These are phyloP conservation scores for Suncus etruscus DNA, from an alignment of 2,113 vertebrate genomes.

Conservation along the genomic window DNA sequence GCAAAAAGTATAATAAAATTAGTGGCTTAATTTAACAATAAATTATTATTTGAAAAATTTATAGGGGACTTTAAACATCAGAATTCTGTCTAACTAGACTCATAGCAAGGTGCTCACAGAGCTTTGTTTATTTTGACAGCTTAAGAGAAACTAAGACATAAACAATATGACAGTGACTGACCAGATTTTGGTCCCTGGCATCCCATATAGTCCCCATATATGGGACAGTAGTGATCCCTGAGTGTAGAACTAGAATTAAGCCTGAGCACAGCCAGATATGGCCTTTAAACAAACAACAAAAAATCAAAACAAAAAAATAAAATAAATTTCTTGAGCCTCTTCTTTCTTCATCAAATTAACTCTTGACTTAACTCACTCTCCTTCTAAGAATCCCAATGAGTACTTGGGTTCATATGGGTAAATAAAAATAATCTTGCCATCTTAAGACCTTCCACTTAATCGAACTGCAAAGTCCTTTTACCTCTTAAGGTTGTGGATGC, in stretches of 20 bases:
- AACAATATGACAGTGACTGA: too few species aligned
- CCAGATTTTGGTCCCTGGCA: too few species aligned
- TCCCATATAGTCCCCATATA: too few species aligned
- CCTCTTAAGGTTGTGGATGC: background rate
- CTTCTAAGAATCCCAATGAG: background rate
- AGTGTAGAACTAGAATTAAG: too few species aligned
- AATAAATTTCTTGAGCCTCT: background rate
- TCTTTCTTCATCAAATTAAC: too few species aligned
- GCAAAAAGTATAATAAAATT: conserved; percentile 19
- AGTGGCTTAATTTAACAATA: conserved; percentile 36
- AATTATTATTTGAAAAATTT: background rate
- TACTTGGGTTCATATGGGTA: background rate
- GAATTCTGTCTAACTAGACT: background rate
- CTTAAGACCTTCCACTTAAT: background rate
- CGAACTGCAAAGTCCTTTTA: background rate
- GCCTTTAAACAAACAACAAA: too few species aligned
- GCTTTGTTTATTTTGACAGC: background rate
- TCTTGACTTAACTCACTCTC: background rate
- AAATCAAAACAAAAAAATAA: too few species aligned
- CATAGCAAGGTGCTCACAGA: background rate
- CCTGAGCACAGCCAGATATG: too few species aligned
- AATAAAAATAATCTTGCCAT: background rate
- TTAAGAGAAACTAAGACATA: background rate
- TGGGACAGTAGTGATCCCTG: too few species aligned
- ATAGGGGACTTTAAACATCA: background rate